A percentile compares a stretch with the other conserved stretches of the same genome.
Conservation (phyloP, 2,113 vertebrate species). For the Urocolius indicus region DNA sequence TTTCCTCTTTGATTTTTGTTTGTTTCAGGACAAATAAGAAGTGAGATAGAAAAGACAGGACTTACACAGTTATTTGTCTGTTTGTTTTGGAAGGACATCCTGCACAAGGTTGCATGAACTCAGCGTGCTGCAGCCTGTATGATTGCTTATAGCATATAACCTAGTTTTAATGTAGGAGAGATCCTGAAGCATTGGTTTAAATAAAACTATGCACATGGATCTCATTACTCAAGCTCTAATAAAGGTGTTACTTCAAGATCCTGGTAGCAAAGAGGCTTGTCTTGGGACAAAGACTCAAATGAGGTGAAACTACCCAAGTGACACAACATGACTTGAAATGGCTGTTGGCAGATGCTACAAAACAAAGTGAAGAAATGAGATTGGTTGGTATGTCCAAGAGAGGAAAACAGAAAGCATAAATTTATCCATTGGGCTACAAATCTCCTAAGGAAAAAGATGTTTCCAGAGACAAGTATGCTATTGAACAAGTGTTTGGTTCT, state of each 20-base stretch:
- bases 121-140: background rate
- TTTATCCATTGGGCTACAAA: background rate
- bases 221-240: fast-evolving
- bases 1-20: background rate
- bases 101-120: background rate
- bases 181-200: background rate
- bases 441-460: background rate
- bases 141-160: background rate
- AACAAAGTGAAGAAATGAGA: background rate
- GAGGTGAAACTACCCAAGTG: background rate
- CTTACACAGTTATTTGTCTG: background rate
- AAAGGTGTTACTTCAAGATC: background rate
- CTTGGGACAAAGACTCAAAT: background rate
- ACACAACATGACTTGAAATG: background rate
- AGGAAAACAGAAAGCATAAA: background rate
- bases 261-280: background rate
- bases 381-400: background rate
- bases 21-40: background rate
- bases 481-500: background rate
- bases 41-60: background rate
- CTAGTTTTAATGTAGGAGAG: background rate
- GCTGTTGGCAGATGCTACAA: background rate
- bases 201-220: background rate
- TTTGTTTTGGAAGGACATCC: slow-evolving; percentile 16
- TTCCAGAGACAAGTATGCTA: background rate